Evolutionary conservation across 2,888 invertebrate species (phyloP), one percentile per base, ranked within the genome.

Genomic region (Drepana falcataria): DNA sequence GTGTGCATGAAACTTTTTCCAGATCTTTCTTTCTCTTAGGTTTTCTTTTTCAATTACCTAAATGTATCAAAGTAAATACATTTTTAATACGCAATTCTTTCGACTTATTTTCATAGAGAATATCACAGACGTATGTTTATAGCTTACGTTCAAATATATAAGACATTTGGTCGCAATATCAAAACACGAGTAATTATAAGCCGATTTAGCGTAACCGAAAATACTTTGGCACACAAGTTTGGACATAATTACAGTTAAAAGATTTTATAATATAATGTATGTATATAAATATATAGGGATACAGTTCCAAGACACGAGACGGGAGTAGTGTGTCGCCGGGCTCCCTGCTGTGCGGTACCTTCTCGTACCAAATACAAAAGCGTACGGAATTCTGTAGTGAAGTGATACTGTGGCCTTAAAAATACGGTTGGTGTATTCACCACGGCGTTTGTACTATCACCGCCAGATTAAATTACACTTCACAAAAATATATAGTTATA

Each of bases 241-340:
- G 73, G 71, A 79, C 79, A 79, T 83, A 83, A 85, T 85, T 83
- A 85, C 81, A 79, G 76, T 77, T 77, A 35, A 44, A 51, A 51
- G 6, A 40, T 51, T 51, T 40, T 40, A 51, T 21, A 21, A 21
- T 51, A 75, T 79, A 83, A 68, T 83, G 81, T 83, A 21, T 21
- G 21, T 21, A 21, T 21, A 79, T 79, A 79, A 77, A 83, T 82
- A 81, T 79, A 81, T 72, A 78, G 71, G 73, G 69, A 68, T 61
- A 71, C 70, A 71, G 71, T 75, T 68, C 68, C 65, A 64, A 68
- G 72, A 63, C 62, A 57, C 54, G 56, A 59, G 65, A 53, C 67
- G 52, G 62, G 66, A 51, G 77, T 87, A 88, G 88, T 88, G 80
- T 71, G 54, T 63, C 68, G 65, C 62, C 75, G 82, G 77, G 81